Conservation (phyloP, 2,113 vertebrate species). For the Cepphus grylle region DNA sequence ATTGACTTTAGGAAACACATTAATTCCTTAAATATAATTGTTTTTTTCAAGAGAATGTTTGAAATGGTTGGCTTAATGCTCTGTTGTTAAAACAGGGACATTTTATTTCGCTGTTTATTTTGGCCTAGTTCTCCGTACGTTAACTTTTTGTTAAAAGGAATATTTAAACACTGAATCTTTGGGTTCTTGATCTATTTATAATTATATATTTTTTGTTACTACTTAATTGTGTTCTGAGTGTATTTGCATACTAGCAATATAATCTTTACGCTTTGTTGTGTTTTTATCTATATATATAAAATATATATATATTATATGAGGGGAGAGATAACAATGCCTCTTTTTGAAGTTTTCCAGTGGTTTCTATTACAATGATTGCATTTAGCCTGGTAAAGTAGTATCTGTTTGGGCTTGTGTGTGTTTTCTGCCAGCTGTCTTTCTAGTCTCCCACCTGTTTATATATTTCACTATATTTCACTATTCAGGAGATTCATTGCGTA, state of each 20-base stretch:
- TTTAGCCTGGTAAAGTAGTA: neutral
- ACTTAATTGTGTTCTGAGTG: neutral
- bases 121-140: neutral
- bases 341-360: neutral
- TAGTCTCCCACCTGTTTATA: neutral
- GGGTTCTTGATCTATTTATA: neutral
- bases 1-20: neutral
- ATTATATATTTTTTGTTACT: neutral
- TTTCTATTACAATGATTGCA: neutral
- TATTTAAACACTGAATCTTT: neutral
- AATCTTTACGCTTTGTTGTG: neutral
- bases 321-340: neutral
- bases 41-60: neutral
- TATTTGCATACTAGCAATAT: neutral
- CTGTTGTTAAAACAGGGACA: neutral
- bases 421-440: neutral
- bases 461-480: neutral
- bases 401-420: neutral
- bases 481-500: neutral
- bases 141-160: neutral
- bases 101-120: neutral
- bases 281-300: too few species aligned
- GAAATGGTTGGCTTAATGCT: neutral
- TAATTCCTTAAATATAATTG: neutral
- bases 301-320: accelerated